phyloP scores from a whole-genome alignment of 2,888 invertebrate genomes.

The Geophilus truncorum region DNA sequence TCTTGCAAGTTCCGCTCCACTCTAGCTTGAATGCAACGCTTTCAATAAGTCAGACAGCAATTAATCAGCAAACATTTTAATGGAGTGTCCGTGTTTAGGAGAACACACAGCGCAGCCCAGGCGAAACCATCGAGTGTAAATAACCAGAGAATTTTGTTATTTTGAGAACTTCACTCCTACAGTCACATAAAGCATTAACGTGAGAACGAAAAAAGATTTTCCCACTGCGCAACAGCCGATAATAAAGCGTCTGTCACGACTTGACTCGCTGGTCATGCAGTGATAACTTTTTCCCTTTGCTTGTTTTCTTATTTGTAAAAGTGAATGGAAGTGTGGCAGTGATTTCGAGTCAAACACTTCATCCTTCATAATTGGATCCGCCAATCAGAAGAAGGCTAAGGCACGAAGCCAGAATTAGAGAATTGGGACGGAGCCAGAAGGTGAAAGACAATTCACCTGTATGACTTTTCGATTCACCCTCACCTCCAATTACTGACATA shows the following conservation, averaged over 20 bases:
- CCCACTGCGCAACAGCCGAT: too few species aligned
- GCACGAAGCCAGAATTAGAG: neutral
- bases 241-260: neutral
- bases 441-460: constrained; percentile 1
- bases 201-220: too few species aligned
- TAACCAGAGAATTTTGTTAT: too few species aligned
- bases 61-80: neutral
- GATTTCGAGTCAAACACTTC: neutral
- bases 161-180: too few species aligned
- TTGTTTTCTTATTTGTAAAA: neutral
- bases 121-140: neutral
- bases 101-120: neutral
- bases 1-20: neutral
- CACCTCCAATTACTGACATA: neutral
- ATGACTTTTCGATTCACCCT: neutral
- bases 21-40: neutral
- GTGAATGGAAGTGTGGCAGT: neutral
- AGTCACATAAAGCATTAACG: too few species aligned
- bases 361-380: neutral
- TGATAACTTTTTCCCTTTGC: neutral
- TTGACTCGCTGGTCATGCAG: too few species aligned
- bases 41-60: neutral
- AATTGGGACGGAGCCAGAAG: neutral
- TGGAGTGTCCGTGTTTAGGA: neutral
- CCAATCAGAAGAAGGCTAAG: neutral